Percentiles rank a stretch among this genome's conserved stretches.
phyloP scores from a whole-genome alignment of 2,797 vertebrate genomes.

The Sparidentex hasta region DNA sequence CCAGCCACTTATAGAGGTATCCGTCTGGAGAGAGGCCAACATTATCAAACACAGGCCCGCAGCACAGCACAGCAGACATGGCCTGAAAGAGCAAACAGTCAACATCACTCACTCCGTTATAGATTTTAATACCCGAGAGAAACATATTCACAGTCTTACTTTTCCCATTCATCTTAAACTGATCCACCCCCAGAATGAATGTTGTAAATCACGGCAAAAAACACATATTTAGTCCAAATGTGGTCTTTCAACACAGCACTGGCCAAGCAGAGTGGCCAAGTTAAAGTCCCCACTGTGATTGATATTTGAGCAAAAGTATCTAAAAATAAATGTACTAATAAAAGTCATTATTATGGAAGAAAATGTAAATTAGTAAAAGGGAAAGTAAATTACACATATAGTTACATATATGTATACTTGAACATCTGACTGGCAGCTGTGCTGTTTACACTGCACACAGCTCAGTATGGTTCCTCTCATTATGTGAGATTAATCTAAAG shows the following conservation, averaged over 20 bases:
- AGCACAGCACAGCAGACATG: conserved; percentile 98
- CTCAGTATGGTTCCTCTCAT: not conserved
- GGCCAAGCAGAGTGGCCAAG: not conserved
- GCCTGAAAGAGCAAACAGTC: conserved; percentile 85
- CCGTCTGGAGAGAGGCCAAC: conserved; percentile 97
- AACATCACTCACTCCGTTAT: conserved; percentile 37
- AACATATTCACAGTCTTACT: conserved; percentile 10
- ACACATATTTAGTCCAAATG: not conserved
- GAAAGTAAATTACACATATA: too few species aligned
- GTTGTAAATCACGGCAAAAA: not conserved
- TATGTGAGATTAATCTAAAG: conserved; percentile 6
- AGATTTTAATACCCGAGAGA: conserved; percentile 21
- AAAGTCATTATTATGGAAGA: too few species aligned
- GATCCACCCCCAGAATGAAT: not conserved
- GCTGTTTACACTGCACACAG: not conserved
- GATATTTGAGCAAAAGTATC: too few species aligned
- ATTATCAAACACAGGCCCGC: conserved; percentile 97
- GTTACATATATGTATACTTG: not conserved
- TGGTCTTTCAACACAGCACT: not conserved
- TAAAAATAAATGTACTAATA: too few species aligned
- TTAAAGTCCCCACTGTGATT: too few species aligned
- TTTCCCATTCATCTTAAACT: not conserved
- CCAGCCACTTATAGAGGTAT: conserved; percentile 99
- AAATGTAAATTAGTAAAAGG: too few species aligned
- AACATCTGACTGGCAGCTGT: conserved; percentile 10